Percentiles rank a stretch among this genome's conserved stretches.
Evolutionary conservation across 2,113 vertebrate genomes (phyloP).

Genomic region (Cryptomyrus ogoouensis): DNA sequence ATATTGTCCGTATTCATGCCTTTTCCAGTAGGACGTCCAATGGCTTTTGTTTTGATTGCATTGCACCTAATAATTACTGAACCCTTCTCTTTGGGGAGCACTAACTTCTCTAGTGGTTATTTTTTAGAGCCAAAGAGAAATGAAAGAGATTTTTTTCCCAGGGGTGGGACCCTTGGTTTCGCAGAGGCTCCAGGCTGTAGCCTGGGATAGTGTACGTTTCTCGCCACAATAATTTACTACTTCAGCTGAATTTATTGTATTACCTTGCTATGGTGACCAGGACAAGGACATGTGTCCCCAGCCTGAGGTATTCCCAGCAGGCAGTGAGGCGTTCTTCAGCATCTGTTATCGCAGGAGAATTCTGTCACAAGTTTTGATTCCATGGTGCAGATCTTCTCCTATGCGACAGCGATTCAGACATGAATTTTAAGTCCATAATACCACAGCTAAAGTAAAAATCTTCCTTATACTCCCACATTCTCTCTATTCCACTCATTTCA

Average conservation of each 20-base stretch:
- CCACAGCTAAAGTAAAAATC: neutral
- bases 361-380: neutral
- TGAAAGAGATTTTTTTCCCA: neutral
- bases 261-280: neutral
- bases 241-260: neutral
- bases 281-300: neutral
- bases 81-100: neutral
- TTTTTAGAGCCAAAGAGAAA: neutral
- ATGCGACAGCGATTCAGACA: neutral
- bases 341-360: neutral
- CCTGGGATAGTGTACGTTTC: neutral
- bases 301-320: neutral
- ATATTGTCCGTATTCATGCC: neutral
- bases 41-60: neutral
- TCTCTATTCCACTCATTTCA: neutral
- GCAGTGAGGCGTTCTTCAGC: neutral
- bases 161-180: neutral
- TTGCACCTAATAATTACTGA: neutral
- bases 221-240: neutral
- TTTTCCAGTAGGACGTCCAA: neutral
- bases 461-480: neutral
- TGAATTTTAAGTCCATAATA: neutral
- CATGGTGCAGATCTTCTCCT: neutral
- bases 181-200: neutral
- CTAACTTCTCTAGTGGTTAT: neutral